phyloP scores from a whole-genome alignment of 2,888 invertebrate genomes.

The Lathronympha strigana region DNA sequence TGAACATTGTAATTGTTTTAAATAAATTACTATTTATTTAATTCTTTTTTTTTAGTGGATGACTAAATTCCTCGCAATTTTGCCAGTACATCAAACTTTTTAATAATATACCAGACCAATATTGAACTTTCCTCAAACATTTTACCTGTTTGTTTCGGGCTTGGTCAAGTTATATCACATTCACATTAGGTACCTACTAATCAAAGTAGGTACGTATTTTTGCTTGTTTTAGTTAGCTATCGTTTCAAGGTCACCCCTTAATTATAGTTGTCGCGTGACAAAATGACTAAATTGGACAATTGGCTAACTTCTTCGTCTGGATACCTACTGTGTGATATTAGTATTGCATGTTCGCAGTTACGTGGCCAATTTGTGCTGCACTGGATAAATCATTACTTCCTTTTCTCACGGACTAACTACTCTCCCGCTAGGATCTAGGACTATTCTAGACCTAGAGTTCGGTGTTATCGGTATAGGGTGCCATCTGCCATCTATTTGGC shows the following conservation, averaged over 20 bases:
- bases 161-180: no score
- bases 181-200: no score
- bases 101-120: no score
- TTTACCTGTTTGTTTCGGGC: no score
- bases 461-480: no score
- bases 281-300: constrained; percentile 14
- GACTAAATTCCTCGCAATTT: not conserved
- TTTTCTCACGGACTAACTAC: no score
- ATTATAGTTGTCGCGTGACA: constrained; percentile 18
- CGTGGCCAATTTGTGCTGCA: constrained; percentile 6
- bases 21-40: constrained; percentile 40
- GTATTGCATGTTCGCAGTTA: not conserved
- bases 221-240: not conserved
- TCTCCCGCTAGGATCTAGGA: no score
- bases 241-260: constrained; percentile 8
- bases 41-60: not conserved
- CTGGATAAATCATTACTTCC: not conserved
- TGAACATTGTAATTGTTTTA: constrained; percentile 35
- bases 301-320: not conserved
- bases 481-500: no score
- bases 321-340: not conserved
- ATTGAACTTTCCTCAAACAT: no score
- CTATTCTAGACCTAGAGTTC: no score
- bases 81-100: no score
- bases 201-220: no score